A percentile compares a stretch with the other conserved stretches of the same genome.
Conservation (phyloP, 2,113 vertebrate genomes). For the Oreochromis aureus region DNA sequence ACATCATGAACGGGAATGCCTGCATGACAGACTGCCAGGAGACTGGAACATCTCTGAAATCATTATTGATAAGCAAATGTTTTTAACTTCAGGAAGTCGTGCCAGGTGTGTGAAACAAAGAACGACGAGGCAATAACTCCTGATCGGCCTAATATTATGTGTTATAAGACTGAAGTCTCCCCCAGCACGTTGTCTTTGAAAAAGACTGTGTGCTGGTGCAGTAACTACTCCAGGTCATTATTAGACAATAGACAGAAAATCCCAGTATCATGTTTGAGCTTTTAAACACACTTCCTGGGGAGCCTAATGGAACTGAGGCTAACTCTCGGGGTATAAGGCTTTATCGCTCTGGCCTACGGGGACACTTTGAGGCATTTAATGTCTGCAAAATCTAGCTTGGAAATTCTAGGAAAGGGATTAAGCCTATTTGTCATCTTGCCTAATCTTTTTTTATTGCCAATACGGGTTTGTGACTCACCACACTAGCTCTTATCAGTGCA, state of each 20-base stretch:
- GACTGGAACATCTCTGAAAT: neutral
- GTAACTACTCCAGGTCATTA: neutral
- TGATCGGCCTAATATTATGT: neutral
- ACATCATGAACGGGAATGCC: neutral
- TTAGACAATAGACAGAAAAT: slow-evolving; percentile 5
- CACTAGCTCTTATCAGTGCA: neutral
- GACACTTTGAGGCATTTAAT: neutral
- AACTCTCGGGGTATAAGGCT: neutral
- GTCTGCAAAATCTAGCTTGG: neutral
- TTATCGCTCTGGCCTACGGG: neutral
- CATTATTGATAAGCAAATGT: neutral
- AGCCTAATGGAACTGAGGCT: neutral
- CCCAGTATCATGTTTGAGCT: neutral
- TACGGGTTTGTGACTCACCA: neutral
- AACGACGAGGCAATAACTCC: neutral
- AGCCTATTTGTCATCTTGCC: neutral
- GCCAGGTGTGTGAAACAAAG: neutral
- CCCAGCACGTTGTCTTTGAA: neutral
- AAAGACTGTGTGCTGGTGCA: neutral
- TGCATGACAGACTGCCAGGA: neutral
- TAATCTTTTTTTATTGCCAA: neutral
- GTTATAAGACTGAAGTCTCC: neutral
- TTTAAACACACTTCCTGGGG: neutral
- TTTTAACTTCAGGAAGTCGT: neutral
- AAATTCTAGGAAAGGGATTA: neutral